Conservation (phyloP, 1,140 invertebrate genomes). For the Gryon sp. region DNA sequence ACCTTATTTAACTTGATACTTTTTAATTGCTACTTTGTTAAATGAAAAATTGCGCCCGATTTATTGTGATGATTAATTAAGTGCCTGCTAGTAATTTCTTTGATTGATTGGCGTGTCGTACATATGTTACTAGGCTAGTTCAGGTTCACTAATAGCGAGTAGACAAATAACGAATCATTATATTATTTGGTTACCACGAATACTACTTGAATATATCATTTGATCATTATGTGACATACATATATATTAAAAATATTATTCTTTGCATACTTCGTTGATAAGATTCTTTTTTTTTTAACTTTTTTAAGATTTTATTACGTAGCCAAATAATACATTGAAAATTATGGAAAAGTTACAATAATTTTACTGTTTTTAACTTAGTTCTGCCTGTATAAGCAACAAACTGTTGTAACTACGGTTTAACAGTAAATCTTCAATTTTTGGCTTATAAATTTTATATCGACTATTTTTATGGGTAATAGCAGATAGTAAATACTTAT, state of each 20-base stretch:
- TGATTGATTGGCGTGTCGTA: constrained; percentile 49
- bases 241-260: constrained; percentile 32
- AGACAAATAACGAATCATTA: constrained; percentile 48
- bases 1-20: constrained; percentile 2
- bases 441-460: no score
- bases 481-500: no score
- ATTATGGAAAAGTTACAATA: no score
- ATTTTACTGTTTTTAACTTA: no score
- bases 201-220: constrained; percentile 43
- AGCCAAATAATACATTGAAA: no score
- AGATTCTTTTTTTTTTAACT: no score
- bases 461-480: no score
- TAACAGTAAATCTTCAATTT: no score
- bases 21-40: constrained; percentile 29
- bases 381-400: no score
- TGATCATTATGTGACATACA: constrained; percentile 30
- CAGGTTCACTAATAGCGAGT: constrained; percentile 38
- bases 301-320: no score
- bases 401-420: no score
- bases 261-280: neutral
- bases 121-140: constrained; percentile 41
- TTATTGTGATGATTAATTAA: constrained; percentile 54
- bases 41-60: constrained; percentile 57
- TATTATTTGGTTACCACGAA: constrained; percentile 33
- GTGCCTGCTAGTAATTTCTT: constrained; percentile 31